Conservation (phyloP, 2,888 invertebrate species). For the Chrysolina haemoptera region DNA sequence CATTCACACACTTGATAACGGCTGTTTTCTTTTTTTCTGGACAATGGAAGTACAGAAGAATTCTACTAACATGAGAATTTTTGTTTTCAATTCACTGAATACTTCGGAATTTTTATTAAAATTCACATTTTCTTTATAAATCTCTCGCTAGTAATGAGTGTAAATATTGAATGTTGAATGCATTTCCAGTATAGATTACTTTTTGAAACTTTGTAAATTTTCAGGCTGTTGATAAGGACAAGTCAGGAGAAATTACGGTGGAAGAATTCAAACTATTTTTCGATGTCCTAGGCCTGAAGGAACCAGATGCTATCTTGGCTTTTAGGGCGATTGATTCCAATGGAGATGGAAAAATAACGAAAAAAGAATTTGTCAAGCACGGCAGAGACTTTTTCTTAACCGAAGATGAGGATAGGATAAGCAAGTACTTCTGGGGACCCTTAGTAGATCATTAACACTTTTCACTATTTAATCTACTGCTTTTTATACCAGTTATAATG, state of each 20-base stretch:
- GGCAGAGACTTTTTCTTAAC: conserved; percentile 87
- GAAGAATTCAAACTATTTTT: conserved; percentile 89
- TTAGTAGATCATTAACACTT: conserved; percentile 73
- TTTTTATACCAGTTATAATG: conserved; percentile 12
- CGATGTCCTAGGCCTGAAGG: conserved; percentile 81
- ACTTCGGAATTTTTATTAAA: too few relatives aligned
- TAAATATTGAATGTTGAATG: too few relatives aligned
- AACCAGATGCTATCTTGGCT: conserved; percentile 83
- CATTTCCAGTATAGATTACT: neutral
- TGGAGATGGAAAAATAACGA: conserved; percentile 82
- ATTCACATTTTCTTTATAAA: too few relatives aligned
- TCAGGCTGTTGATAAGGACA: conserved; percentile 87
- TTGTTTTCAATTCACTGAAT: too few relatives aligned
- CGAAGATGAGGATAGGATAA: conserved; percentile 82
- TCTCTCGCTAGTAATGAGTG: too few relatives aligned
- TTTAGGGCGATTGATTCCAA: conserved; percentile 86
- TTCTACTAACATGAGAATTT: too few relatives aligned
- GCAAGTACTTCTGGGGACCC: conserved; percentile 91
- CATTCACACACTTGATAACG: too few relatives aligned
- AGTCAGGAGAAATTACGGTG: conserved; percentile 83
- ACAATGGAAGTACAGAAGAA: too few relatives aligned
- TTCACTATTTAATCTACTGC: neutral
- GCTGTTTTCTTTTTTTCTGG: too few relatives aligned
- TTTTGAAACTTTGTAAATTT: conserved; percentile 26
- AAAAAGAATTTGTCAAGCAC: conserved; percentile 85